These are phyloP conservation scores for Ditylenchus dipsaci DNA, from an alignment of 1,140 invertebrate genomes.

Conservation along the genomic window DNA sequence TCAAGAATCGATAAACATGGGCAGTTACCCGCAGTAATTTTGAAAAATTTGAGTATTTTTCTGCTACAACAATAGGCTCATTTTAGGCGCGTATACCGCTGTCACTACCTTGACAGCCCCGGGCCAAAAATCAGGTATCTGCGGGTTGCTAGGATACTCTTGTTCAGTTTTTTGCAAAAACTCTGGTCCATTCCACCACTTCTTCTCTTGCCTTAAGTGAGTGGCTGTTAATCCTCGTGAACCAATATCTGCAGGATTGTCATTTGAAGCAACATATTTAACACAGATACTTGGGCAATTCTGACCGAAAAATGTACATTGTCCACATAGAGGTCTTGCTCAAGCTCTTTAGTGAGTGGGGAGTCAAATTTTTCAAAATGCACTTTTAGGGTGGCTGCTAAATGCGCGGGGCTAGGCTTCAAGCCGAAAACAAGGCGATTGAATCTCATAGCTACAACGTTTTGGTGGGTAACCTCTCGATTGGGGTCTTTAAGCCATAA, in stretches of 20 bases:
- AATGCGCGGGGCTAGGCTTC: conserved; percentile 1
- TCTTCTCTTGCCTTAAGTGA: conserved; percentile 7
- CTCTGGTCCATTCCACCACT: conserved; percentile 32
- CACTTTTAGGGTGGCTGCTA: conserved; percentile 10
- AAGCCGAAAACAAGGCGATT: conserved; percentile 11
- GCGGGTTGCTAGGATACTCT: background rate
- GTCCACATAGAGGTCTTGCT: background rate
- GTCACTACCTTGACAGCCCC: too few relatives aligned
- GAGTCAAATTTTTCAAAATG: background rate
- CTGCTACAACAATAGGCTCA: too few relatives aligned
- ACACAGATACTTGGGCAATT: too few relatives aligned
- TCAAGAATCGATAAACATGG: too few relatives aligned
- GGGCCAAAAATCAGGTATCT: too few relatives aligned
- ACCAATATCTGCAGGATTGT: conserved; percentile 26
- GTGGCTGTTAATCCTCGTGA: conserved; percentile 9
- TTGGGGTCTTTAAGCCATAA: conserved; percentile 13
- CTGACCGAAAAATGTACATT: background rate
- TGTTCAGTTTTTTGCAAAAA: background rate
- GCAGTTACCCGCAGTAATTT: too few relatives aligned
- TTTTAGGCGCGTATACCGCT: too few relatives aligned
- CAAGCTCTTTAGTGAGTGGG: background rate
- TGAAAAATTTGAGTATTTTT: too few relatives aligned
- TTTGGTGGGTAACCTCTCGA: background rate
- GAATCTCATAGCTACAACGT: conserved; percentile 5
- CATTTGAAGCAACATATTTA: conserved; percentile 10